Evolutionary conservation across 2,888 invertebrate species (phyloP), one percentile per base, ranked within the genome.

Genomic region (Oligia latruncula): DNA sequence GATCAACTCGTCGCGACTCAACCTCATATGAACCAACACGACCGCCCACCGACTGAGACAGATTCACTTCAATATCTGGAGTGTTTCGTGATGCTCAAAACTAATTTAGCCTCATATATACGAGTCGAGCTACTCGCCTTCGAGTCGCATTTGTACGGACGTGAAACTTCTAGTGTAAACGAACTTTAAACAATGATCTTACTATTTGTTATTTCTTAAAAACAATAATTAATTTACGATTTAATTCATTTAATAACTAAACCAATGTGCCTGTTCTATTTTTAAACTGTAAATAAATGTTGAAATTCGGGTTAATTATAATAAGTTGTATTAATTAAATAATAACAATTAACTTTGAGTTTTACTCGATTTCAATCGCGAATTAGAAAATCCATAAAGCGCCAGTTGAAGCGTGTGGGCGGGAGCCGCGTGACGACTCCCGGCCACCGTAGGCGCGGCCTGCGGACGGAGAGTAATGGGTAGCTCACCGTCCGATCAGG

Each of bases 1-100:
- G 52, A 93, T 93, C 90, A 94, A 93, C 58, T 86, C 92, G 0
- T 92, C 93, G 58, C 92, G 90, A 43, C 93, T 95, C 15, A 95
- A 93, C 81, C 90, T 95, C 23, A 82, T 94, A 23, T 94, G 81
- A 90, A 80, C 60, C 4, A 20, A 23, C 29, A 43, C 23, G 2
- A 49, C 49, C 2, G 15, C 49, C 40, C n/a, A 43, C 4, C 55
- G 40, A n/a, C 17, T 0, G 5, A 4, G 5, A 49, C 0, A 46
- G 8, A 46, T 23, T 17, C 17, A 64, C 43, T 52, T 23, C 13
- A 43, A 29, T 29, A 43, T 5, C 23, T 65, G 49, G 15, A 17
- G 17, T 72, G 35, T 43, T 52, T 11, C 6, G 15, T 62, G 20
- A 68, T 78, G 23, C 11, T 55, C 55, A 15, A 43, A 46, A 23